A percentile compares a stretch with the other conserved stretches of the same genome.
Evolutionary conservation across 2,888 invertebrate species (phyloP).

Genomic region (Zele albiditarsus): DNA sequence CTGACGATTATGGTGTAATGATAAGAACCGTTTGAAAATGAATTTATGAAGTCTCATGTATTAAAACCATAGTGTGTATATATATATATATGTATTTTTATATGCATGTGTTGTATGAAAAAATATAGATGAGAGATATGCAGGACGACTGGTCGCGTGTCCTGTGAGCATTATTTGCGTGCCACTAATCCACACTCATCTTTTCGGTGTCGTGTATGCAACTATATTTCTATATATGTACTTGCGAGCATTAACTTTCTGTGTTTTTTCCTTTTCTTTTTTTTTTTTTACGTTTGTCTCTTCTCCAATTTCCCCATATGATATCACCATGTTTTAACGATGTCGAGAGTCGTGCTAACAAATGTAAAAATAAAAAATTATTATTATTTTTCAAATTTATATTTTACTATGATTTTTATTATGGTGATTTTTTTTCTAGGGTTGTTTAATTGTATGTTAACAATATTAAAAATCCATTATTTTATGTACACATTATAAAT

Average conservation of each 20-base stretch:
- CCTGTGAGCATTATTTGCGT: constrained; percentile 35
- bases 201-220: constrained; percentile 39
- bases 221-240: constrained; percentile 18
- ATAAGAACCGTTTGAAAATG: constrained; percentile 32
- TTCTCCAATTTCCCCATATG: background rate
- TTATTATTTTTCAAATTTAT: background rate
- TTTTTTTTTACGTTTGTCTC: background rate
- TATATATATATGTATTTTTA: background rate
- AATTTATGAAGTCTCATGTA: constrained; percentile 20
- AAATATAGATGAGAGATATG: background rate
- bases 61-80: background rate
- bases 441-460: no score
- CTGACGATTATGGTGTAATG: constrained; percentile 39
- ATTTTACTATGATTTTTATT: no score
- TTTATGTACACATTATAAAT: no score
- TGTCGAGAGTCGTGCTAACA: background rate
- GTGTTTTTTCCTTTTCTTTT: no score
- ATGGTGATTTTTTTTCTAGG: no score
- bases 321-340: background rate
- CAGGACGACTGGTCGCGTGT: constrained; percentile 15
- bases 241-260: background rate
- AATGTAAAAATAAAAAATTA: background rate
- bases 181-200: constrained; percentile 45
- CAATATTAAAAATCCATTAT: no score
- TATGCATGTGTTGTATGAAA: background rate